Percentiles rank a stretch among this genome's conserved stretches.
Conservation (phyloP, 2,888 invertebrate genomes). For the Himalopsyche kuldschensis region DNA sequence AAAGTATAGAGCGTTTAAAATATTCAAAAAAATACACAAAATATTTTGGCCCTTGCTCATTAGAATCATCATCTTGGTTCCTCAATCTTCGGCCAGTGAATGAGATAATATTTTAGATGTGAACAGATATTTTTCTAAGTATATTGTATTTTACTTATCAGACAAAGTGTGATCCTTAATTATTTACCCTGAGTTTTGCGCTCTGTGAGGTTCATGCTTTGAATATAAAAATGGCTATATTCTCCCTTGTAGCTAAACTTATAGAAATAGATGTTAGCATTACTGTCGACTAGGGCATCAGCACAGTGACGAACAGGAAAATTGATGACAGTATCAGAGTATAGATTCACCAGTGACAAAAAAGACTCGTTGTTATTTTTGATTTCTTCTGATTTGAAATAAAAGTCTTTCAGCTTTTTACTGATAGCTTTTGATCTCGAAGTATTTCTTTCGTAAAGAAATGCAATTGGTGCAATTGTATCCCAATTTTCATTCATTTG, state of each 20-base stretch:
- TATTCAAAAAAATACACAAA: too few species aligned
- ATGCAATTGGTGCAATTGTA: slow-evolving; percentile 65
- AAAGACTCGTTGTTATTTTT: slow-evolving; percentile 47
- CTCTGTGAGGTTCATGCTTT: slow-evolving; percentile 49
- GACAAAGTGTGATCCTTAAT: too few species aligned
- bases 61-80: too few species aligned
- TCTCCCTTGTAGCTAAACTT: slow-evolving; percentile 65
- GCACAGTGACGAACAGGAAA: slow-evolving; percentile 64
- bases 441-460: slow-evolving; percentile 61
- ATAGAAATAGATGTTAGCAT: slow-evolving; percentile 63
- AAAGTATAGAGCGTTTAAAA: too few species aligned
- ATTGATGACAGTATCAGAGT: slow-evolving; percentile 62
- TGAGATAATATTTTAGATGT: too few species aligned
- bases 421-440: slow-evolving; percentile 57
- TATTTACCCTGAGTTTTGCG: neutral
- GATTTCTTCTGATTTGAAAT: slow-evolving; percentile 50
- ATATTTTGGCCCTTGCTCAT: too few species aligned
- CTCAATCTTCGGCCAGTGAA: too few species aligned
- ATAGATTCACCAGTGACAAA: slow-evolving; percentile 56
- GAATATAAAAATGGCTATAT: slow-evolving; percentile 60
- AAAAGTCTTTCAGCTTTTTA: slow-evolving; percentile 55
- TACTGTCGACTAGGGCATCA: slow-evolving; percentile 61
- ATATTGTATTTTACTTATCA: too few species aligned
- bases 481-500: slow-evolving; percentile 65
- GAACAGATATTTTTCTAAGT: too few species aligned